Conservation (phyloP, 2,888 invertebrate genomes). For the Hofmannophila pseudospretella region DNA sequence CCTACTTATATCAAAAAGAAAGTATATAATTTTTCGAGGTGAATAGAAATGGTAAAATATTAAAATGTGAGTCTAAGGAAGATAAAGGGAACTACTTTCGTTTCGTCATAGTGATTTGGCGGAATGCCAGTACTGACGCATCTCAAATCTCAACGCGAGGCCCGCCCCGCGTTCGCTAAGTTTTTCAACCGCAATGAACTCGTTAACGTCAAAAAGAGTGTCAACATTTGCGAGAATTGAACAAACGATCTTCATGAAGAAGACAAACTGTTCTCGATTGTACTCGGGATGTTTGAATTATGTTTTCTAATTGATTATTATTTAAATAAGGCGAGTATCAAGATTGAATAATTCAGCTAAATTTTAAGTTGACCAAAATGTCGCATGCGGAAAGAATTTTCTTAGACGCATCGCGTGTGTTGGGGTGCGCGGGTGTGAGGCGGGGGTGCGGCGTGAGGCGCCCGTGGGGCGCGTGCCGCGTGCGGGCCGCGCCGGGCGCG, state of each 20-base stretch:
- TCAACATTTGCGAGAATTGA: constrained; percentile 29
- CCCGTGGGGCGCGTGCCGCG: constrained; percentile 44
- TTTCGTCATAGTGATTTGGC: constrained; percentile 51
- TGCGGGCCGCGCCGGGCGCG: constrained; percentile 51
- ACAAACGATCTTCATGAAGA: constrained; percentile 27
- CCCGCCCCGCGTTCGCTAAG: constrained; percentile 4
- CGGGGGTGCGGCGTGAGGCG: constrained; percentile 29
- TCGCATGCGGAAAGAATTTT: constrained; percentile 71
- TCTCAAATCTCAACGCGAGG: constrained; percentile 9
- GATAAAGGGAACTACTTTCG: constrained; percentile 23
- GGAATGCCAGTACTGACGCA: constrained; percentile 36
- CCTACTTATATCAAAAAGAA: neutral
- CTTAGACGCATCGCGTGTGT: constrained; percentile 37
- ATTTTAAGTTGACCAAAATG: constrained; percentile 50
- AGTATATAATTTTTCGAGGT: constrained; percentile 10
- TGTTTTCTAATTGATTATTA: too few species aligned
- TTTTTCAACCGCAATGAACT: constrained; percentile 41
- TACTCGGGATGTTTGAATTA: constrained; percentile 15
- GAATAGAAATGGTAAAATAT: constrained; percentile 16
- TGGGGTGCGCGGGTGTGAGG: constrained; percentile 30
- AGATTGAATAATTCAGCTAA: constrained; percentile 15
- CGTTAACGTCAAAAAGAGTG: constrained; percentile 26
- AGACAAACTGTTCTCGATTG: constrained; percentile 24
- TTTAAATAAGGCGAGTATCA: neutral
- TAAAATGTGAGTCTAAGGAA: constrained; percentile 14